These are phyloP conservation scores for Megastigmus dorsalis DNA, from an alignment of 2,888 invertebrate genomes.

Conservation along the genomic window DNA sequence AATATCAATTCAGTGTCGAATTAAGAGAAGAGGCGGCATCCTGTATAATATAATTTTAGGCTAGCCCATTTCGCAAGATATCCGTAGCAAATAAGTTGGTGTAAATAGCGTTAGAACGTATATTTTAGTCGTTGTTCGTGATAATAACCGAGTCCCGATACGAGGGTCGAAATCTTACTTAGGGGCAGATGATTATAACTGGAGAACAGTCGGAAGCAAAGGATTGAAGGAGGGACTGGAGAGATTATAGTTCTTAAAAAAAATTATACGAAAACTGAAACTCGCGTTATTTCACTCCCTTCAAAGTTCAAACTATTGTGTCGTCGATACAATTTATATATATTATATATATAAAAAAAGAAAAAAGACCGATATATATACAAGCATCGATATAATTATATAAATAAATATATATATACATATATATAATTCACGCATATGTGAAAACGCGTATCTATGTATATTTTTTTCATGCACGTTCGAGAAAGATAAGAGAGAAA, in stretches of 20 bases:
- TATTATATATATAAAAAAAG: constrained; percentile 46
- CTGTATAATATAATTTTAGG: constrained; percentile 73
- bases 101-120: constrained; percentile 67
- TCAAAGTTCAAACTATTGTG: constrained; percentile 55
- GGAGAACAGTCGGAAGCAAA: background rate
- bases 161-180: constrained; percentile 32
- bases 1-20: constrained; percentile 65
- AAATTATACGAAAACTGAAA: constrained; percentile 42
- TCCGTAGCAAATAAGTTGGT: constrained; percentile 69
- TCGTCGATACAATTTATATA: constrained; percentile 53
- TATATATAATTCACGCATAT: constrained; percentile 49
- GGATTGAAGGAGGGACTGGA: constrained; percentile 52
- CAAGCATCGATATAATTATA: constrained; percentile 53
- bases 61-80: constrained; percentile 61
- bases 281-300: constrained; percentile 53
- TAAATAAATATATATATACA: constrained; percentile 53
- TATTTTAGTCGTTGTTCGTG: constrained; percentile 57
- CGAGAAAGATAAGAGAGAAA: constrained; percentile 22
- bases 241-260: constrained; percentile 54
- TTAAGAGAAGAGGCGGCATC: constrained; percentile 62
- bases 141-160: constrained; percentile 44
- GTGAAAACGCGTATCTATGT: constrained; percentile 49
- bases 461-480: constrained; percentile 55
- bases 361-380: constrained; percentile 47
- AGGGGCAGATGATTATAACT: background rate